These are phyloP conservation scores for Cloeon dipterum DNA, from an alignment of 2,888 invertebrate genomes.

Conservation along the genomic window DNA sequence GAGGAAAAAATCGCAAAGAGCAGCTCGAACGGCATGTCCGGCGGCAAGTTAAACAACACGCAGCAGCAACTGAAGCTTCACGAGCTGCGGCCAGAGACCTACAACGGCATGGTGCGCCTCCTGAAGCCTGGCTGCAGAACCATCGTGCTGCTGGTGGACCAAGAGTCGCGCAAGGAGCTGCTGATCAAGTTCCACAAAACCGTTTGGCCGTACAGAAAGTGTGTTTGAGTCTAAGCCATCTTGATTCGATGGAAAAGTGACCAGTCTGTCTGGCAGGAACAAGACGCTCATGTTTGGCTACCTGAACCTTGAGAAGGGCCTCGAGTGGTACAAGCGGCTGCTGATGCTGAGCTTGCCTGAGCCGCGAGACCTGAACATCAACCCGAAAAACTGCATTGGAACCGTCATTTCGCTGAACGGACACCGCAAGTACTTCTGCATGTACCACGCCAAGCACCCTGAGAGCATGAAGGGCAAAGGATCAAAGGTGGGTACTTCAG, in stretches of 20 bases:
- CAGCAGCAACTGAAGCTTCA: conserved; percentile 49
- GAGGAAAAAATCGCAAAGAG: conserved; percentile 9
- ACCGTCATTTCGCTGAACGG: conserved; percentile 91
- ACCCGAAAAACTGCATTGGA: conserved; percentile 90
- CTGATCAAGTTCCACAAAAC: conserved; percentile 80
- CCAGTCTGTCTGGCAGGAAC: conserved; percentile 40
- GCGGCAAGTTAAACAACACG: too few relatives aligned
- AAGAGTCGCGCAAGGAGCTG: conserved; percentile 64
- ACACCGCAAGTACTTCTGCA: conserved; percentile 91
- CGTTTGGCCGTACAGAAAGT: conserved; percentile 92
- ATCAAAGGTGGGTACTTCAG: conserved; percentile 27
- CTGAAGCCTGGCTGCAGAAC: conserved; percentile 90
- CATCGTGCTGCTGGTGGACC: conserved; percentile 71
- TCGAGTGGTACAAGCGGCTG: conserved; percentile 82
- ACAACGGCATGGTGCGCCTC: conserved; percentile 77
- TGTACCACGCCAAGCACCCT: conserved; percentile 93
- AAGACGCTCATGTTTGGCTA: conserved; percentile 91
- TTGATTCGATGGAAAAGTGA: conserved; percentile 1
- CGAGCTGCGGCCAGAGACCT: conserved; percentile 83
- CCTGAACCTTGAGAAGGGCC: conserved; percentile 74
- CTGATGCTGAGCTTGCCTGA: conserved; percentile 70
- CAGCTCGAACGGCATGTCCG: too few relatives aligned
- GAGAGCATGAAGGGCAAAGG: conserved; percentile 39
- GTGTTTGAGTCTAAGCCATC: conserved; percentile 14
- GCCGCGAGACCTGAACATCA: conserved; percentile 62